These are phyloP conservation scores for Seira ritae DNA, from an alignment of 2,888 invertebrate species.

Conservation along the genomic window DNA sequence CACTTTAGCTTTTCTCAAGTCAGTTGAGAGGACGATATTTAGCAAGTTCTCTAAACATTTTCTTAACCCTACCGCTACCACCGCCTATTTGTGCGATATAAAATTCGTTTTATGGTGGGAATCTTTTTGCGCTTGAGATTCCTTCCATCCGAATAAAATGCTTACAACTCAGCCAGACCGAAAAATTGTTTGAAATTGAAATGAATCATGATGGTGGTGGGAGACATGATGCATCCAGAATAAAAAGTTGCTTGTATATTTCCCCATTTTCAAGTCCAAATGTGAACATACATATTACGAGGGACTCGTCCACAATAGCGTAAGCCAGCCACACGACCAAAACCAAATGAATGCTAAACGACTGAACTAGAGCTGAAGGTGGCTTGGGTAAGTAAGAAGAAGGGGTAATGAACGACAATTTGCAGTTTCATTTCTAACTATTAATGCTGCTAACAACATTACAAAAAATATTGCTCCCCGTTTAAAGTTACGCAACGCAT, in stretches of 20 bases:
- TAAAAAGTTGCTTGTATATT: conserved; percentile 6
- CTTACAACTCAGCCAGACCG: conserved; percentile 25
- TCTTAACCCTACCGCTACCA: background rate
- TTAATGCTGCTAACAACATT: conserved; percentile 14
- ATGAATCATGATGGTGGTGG: conserved; percentile 41
- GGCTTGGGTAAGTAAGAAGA: conserved; percentile 18
- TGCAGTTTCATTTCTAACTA: conserved; percentile 51
- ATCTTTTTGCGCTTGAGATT: conserved; percentile 2
- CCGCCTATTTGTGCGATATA: background rate
- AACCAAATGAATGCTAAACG: conserved; percentile 9
- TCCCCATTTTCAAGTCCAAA: background rate
- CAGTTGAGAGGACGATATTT: background rate
- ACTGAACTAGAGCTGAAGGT: background rate
- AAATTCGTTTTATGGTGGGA: conserved; percentile 4
- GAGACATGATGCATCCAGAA: conserved; percentile 26
- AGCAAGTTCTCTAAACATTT: background rate
- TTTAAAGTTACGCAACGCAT: background rate
- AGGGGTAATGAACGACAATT: conserved; percentile 62
- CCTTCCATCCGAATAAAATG: background rate
- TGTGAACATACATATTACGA: conserved; percentile 16
- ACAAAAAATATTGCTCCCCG: background rate
- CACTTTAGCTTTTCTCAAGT: too few species aligned
- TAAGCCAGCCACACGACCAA: conserved; percentile 60
- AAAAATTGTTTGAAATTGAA: conserved; percentile 49
- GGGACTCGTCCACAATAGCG: conserved; percentile 12